Conservation (phyloP, 1,140 invertebrate genomes). For the Potamilus streckersoni region DNA sequence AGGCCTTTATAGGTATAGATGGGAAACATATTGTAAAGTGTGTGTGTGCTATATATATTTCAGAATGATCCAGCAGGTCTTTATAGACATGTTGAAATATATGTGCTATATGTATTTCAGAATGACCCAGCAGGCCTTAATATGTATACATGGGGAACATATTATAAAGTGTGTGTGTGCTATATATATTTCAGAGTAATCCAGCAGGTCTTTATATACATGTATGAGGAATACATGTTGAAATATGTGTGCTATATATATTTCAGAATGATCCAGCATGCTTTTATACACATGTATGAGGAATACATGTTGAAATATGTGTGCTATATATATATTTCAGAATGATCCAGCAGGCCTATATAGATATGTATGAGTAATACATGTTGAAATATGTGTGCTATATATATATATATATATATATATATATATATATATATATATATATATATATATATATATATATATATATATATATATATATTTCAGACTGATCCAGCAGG, state of each 20-base stretch:
- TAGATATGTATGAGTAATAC: constrained; percentile 83
- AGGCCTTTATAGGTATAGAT: too few species aligned
- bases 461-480: too few species aligned
- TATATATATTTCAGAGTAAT: constrained; percentile 78
- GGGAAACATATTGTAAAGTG: too few species aligned
- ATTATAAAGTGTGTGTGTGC: too few species aligned
- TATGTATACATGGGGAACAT: too few species aligned
- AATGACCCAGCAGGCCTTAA: constrained; percentile 73
- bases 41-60: constrained; percentile 17
- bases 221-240: constrained; percentile 55
- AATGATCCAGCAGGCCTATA: constrained; percentile 95
- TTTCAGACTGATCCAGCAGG: too few species aligned
- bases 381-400: too few species aligned
- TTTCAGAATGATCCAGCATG: constrained; percentile 91
- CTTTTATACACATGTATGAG: constrained; percentile 91
- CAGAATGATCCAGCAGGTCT: constrained; percentile 95
- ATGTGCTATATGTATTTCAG: constrained; percentile 68
- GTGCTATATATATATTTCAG: constrained; percentile 68
- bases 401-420: too few species aligned
- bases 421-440: too few species aligned
- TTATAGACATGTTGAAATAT: constrained; percentile 83
- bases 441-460: too few species aligned
- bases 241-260: background rate
- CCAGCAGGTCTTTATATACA: constrained; percentile 97
- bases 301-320: too few species aligned